Percentiles rank a stretch among this genome's conserved stretches.
Evolutionary conservation across 2,797 vertebrate genomes (phyloP).

Genomic region (Meda fulgida): DNA sequence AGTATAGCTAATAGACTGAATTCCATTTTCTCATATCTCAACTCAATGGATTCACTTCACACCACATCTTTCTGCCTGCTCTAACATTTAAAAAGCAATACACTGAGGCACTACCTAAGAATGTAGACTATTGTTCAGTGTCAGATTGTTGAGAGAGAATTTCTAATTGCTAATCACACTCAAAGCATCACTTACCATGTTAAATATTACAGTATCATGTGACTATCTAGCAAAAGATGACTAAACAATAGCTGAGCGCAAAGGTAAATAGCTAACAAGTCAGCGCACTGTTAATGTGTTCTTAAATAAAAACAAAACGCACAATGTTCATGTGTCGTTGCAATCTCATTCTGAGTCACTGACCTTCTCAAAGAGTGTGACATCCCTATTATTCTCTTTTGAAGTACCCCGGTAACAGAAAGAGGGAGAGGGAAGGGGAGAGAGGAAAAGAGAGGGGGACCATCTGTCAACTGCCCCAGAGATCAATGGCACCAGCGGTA

Average conservation of each 20-base stretch:
- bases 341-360: constrained; percentile 43
- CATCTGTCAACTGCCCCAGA: constrained; percentile 77
- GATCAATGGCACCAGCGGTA: constrained; percentile 72
- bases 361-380: constrained; percentile 56
- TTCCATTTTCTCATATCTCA: constrained; percentile 43
- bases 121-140: background rate
- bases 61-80: background rate
- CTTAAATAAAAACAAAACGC: constrained; percentile 42
- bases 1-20: constrained; percentile 29
- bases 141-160: background rate
- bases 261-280: constrained; percentile 38
- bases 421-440: constrained; percentile 45
- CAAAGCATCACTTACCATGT: background rate
- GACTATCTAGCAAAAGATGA: background rate
- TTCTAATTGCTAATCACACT: background rate
- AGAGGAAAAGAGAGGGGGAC: constrained; percentile 58
- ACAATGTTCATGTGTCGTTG: constrained; percentile 34
- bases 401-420: constrained; percentile 50
- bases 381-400: constrained; percentile 54
- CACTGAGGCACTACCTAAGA: background rate
- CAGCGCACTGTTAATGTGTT: constrained; percentile 22
- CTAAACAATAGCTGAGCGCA: background rate
- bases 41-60: constrained; percentile 13
- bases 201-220: background rate
- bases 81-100: background rate